Base-by-base conservation (phyloP, 2,797 vertebrate genomes). In the Sebastes nivosus region DNA sequence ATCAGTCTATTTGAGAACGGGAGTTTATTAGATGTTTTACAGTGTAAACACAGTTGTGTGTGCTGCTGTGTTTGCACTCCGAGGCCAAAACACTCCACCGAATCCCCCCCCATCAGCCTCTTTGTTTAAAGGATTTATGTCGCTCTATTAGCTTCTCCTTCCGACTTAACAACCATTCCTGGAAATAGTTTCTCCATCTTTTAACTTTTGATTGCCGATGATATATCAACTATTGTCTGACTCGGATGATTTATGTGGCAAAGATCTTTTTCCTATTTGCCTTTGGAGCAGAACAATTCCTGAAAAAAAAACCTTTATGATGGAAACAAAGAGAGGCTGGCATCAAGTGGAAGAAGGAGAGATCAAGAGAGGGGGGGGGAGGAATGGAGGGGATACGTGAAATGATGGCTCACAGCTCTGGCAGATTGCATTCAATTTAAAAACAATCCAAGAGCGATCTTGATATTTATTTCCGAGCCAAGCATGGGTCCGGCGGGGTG, bases 401-500 rank as follows among this genome's bases (percentile, higher is more conserved):
- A 85, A 88, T 87, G 80, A 92, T 87, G 87, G 84, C 86, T 93
- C 85, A 82, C 85, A 86, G 82, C 89, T 88, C 87, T 79, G 89
- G 90, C 89, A 92, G 92, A 93, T 92, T 93, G 91, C 85, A 87
- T 93, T 94, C 89, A 93, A 91, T 93, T 92, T 90, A 87, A 92
- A 91, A 93, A 94, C 91, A 93, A 93, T 93, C 88, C 85, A 80
- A 82, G 83, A 87, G 84, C 12, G 75, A 92, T 93, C 81, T 88
- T 84, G 91, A 90, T 93, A 89, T 93, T 92, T 93, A 90, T 92
- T 90, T 88, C 90, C 72, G 81, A 83, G 91, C 82, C 83, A 75
- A 82, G 85, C 80, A 55, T 20, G 30, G 75, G 75, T 89, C 86
- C 87, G 78, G 77, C 74, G 83, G 84, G 92, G 61, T 72, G 74